Base-by-base conservation (phyloP, 2,888 invertebrate genomes). In the Syritta pipiens region DNA sequence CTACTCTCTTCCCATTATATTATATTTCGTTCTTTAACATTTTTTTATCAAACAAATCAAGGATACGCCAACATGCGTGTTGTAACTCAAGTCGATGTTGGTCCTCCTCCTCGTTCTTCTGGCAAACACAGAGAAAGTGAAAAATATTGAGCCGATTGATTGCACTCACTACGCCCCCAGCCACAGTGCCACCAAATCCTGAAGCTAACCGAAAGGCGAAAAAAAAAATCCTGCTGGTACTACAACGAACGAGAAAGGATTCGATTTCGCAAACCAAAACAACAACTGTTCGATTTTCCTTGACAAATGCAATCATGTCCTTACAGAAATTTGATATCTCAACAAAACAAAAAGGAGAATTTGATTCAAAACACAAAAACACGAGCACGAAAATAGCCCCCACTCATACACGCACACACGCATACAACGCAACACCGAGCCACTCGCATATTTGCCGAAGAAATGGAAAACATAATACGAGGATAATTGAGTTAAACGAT, bases 401-500 rank as follows among this genome's bases (percentile, higher is more conserved):
- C 48, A 42, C 32, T 44, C 28, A 57, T 12, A 20, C 7, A 59
- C 59, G 28, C n/a, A 40, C 32, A 3, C 20, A 14, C n/a, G 35
- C 19, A 10, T 7, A 17, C 17, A n/a, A 9, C 3, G 6, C 1
- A 42, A 6, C 19, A 19, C 30, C 9, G 37, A 26, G 28, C n/a
- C n/a, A n/a, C n/a, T n/a, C n/a, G 12, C 22, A 49, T 77, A 67
- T 79, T 72, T 79, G 67, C 60, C 48, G 49, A 68, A 48, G 42
- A 79, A 68, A 79, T 79, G 44, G 62, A 79, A 67, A 74, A 74
- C 67, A 60, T 74, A 67, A 74, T 62, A 79, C 46, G 37, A 68
- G 62, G 67, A 74, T 79, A 74, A 79, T 79, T 79, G 67, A 79
- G 79, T 74, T 74, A 79, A 79, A 67, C 55, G 79, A 71, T 76